Percentiles rank a stretch among this genome's conserved stretches.
Evolutionary conservation across 2,888 invertebrate genomes (phyloP).

Genomic region (Rhimphoctona megacephalus): DNA sequence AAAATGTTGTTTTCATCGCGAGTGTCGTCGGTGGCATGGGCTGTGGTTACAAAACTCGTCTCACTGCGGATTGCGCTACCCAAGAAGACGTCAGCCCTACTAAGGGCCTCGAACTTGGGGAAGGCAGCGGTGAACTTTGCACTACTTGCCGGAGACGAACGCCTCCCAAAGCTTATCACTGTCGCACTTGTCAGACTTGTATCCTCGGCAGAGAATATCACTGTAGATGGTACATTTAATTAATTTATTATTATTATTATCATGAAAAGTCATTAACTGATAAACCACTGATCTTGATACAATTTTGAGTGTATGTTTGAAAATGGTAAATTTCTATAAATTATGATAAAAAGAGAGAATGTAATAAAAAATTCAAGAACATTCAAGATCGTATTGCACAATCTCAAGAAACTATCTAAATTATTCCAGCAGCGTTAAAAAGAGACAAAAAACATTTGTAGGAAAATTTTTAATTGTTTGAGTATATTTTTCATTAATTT

Average conservation of each 20-base stretch:
- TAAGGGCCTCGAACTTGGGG: constrained; percentile 79
- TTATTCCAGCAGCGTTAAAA: too few species aligned
- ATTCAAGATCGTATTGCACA: too few species aligned
- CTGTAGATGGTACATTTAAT: constrained; percentile 90
- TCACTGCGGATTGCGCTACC: constrained; percentile 76
- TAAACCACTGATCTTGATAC: too few species aligned
- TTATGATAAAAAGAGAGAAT: too few species aligned
- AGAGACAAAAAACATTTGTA: too few species aligned
- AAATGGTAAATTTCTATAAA: too few species aligned
- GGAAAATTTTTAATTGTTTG: too few species aligned
- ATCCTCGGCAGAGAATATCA: constrained; percentile 92
- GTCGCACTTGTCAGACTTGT: constrained; percentile 93
- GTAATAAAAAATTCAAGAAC: too few species aligned
- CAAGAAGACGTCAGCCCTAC: constrained; percentile 69
- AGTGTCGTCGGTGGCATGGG: constrained; percentile 85
- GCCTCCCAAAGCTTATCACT: constrained; percentile 91
- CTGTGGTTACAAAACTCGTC: constrained; percentile 84
- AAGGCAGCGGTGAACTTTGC: constrained; percentile 85
- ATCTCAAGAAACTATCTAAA: too few species aligned
- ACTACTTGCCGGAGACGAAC: constrained; percentile 87
- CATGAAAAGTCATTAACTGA: too few species aligned
- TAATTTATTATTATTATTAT: not conserved
- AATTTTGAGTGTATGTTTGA: too few species aligned
- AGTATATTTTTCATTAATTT: too few species aligned
- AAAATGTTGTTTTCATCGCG: constrained; percentile 87